phyloP scores from a whole-genome alignment of 2,113 vertebrate species.

The Scomber colias region DNA sequence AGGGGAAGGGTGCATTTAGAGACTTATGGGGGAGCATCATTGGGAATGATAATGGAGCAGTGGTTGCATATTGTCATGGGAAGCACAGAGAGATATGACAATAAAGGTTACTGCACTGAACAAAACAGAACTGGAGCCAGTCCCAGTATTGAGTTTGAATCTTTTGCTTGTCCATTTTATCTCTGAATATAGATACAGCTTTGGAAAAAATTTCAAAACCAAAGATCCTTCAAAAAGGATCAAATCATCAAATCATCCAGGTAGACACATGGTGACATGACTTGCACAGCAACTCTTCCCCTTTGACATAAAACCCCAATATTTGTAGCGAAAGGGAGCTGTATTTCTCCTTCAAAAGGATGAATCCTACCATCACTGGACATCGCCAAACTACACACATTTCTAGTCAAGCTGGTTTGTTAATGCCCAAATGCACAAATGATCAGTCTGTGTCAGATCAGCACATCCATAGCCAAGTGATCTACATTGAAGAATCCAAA shows the following conservation, averaged over 20 bases:
- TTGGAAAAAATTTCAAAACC: neutral
- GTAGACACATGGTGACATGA: no score
- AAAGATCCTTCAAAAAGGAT: neutral
- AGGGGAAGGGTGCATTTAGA: conserved; percentile 48
- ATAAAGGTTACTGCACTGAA: conserved; percentile 42
- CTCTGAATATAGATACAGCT: conserved; percentile 12
- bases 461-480: conserved; percentile 6
- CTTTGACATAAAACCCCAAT: neutral
- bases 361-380: conserved; percentile 11
- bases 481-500: conserved; percentile 23
- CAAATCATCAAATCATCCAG: neutral
- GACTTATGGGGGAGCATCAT: conserved; percentile 55
- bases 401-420: neutral
- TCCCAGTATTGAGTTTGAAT: conserved; percentile 8
- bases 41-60: conserved; percentile 63
- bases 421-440: conserved; percentile 1
- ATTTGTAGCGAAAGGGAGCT: neutral
- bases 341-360: conserved; percentile 9
- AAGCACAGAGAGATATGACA: conserved; percentile 45
- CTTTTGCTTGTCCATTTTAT: neutral
- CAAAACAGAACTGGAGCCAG: conserved; percentile 19
- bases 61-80: conserved; percentile 51
- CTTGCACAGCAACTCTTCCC: no score
- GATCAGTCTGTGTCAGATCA: conserved; percentile 4
- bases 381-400: conserved; percentile 7